phyloP scores from a whole-genome alignment of 2,797 vertebrate genomes.

The Euthynnus affinis region DNA sequence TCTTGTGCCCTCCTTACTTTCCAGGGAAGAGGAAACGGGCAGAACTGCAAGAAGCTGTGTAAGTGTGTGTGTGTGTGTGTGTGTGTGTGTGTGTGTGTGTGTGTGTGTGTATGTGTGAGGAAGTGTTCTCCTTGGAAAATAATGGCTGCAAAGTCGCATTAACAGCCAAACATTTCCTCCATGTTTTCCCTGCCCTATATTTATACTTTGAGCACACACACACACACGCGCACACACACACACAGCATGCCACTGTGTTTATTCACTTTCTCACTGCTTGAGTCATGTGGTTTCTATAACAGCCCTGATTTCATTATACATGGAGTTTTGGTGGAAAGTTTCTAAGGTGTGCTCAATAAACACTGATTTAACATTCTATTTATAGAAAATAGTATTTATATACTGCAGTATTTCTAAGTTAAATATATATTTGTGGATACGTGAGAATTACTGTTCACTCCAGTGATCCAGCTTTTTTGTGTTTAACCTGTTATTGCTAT shows the following conservation, averaged over 20 bases:
- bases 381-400: too few species aligned
- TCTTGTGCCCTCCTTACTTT: slow-evolving; percentile 57
- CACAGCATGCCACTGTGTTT: slow-evolving; percentile 57
- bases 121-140: slow-evolving; percentile 75
- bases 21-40: slow-evolving; percentile 58
- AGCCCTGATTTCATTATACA: slow-evolving; percentile 56
- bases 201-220: slow-evolving; percentile 54
- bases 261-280: slow-evolving; percentile 50
- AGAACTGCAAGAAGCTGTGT: slow-evolving; percentile 26
- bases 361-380: slow-evolving; percentile 1
- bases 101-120: slow-evolving; percentile 43
- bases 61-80: slow-evolving; percentile 22
- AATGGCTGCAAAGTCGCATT: slow-evolving; percentile 69
- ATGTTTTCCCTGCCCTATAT: slow-evolving; percentile 69
- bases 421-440: neutral
- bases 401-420: neutral
- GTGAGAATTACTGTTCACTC: too few species aligned
- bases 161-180: slow-evolving; percentile 74
- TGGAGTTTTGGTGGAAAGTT: slow-evolving; percentile 46
- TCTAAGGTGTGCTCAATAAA: slow-evolving; percentile 27
- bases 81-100: slow-evolving; percentile 20
- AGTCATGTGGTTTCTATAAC: slow-evolving; percentile 67
- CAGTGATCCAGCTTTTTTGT: neutral
- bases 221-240: slow-evolving; percentile 33
- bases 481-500: neutral